These are phyloP conservation scores for Ceyx cyanopectus DNA, from an alignment of 2,113 vertebrate species.

Conservation along the genomic window DNA sequence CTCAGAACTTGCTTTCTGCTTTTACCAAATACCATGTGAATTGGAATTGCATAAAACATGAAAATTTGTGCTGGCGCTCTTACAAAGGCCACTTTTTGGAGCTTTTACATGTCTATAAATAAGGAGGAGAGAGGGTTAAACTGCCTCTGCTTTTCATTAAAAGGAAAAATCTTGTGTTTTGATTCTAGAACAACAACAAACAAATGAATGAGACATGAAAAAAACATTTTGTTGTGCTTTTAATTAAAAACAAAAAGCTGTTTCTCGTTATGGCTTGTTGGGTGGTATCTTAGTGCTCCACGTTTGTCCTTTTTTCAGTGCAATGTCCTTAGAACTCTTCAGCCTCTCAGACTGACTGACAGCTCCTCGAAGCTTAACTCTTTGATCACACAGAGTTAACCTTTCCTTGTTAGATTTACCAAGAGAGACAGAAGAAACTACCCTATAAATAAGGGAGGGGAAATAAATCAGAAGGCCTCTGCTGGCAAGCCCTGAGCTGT, in stretches of 20 bases:
- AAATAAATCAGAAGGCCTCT: not conserved
- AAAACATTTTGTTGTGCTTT: constrained; percentile 78
- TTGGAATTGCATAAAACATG: constrained; percentile 34
- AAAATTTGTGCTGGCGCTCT: constrained; percentile 52
- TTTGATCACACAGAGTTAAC: not conserved
- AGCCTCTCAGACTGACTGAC: not conserved
- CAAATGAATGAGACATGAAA: constrained; percentile 81
- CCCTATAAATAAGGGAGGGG: not conserved
- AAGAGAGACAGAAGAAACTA: not conserved
- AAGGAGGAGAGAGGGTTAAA: constrained; percentile 66
- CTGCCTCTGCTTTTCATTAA: constrained; percentile 81
- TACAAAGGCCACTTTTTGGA: constrained; percentile 66
- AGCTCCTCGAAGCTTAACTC: not conserved
- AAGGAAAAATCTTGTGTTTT: constrained; percentile 78
- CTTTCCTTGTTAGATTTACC: not conserved
- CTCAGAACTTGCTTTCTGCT: constrained; percentile 34
- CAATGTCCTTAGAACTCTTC: not conserved
- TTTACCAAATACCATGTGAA: constrained; percentile 55
- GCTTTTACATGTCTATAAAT: constrained; percentile 60
- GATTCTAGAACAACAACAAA: constrained; percentile 83
- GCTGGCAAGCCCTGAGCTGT: not conserved
- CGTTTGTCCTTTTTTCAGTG: not conserved
- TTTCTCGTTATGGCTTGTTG: constrained; percentile 76
- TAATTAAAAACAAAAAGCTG: constrained; percentile 78
- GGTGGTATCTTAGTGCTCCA: constrained; percentile 72